Evolutionary conservation across 2,113 vertebrate genomes (phyloP), one percentile per base, ranked within the genome.

Genomic region (Psittacara wagleri): DNA sequence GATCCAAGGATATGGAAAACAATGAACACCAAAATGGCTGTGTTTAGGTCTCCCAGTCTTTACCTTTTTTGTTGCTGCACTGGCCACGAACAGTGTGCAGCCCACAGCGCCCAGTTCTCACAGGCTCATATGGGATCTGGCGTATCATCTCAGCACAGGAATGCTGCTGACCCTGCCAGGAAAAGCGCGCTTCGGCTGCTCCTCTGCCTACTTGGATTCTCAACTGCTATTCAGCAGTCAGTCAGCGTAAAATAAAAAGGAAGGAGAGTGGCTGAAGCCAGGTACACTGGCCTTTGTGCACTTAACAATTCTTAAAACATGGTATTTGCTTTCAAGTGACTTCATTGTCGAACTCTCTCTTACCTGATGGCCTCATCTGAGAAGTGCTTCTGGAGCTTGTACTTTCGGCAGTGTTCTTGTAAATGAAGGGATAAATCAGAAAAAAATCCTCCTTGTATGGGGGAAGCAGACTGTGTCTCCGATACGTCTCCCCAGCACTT

Each of bases 81-180:
- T 70, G 78, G 66, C 57, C 11, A 2, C 12, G 35, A 78, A 67
- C 37, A 69, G 37, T 2, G 2, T 23, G 83, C 35, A 67, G 12
- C 41, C 15, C 25, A 20, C 11, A 27, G 37, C 29, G 64, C 13
- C n/a, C 54, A 67, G 2, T 48, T 15, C 28, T 44, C 62, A 39
- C 5, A 49, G 39, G 29, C 7, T 29, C 16, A 9, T 14, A 37
- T 0, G 1, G 28, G 55, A 54, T 17, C 27, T 31, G 35, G 23
- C 0, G 0, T 62, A 44, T 0, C 0, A 62, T 59, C 37, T 44
- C 0, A 1, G 69, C 37, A 64, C 0, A 1, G 64, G 66, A 86
- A 78, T 1, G 2, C 64, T 84, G 63, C 55, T 61, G 48, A 72
- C 9, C 31, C 18, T 48, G 52, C 17, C 83, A 91, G 37, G 22